phyloP scores from a whole-genome alignment of 2,797 vertebrate species.

The Anolis apletophallus region DNA sequence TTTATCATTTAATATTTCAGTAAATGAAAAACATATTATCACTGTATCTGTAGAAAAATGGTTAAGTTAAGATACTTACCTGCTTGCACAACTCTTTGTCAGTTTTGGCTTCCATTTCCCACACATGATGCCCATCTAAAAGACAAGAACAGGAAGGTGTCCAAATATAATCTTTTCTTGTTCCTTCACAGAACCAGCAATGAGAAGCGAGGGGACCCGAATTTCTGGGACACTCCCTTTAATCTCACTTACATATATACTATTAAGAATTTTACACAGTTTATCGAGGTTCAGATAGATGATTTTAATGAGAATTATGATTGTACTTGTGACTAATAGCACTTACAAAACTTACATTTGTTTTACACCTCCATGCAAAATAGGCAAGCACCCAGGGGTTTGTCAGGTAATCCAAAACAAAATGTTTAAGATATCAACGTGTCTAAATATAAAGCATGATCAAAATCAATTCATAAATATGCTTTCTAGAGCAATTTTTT shows the following conservation, averaged over 20 bases:
- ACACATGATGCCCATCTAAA: slow-evolving; percentile 96
- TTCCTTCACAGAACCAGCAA: slow-evolving; percentile 21
- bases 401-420: too few species aligned
- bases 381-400: too few species aligned
- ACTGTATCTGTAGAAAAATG: slow-evolving; percentile 40
- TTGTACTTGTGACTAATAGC: too few species aligned
- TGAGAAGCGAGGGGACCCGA: background rate
- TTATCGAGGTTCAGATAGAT: too few species aligned
- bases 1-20: background rate
- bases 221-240: background rate
- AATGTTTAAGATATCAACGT: too few species aligned
- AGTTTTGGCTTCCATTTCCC: slow-evolving; percentile 97
- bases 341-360: too few species aligned
- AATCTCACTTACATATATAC: background rate
- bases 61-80: slow-evolving; percentile 82
- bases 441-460: too few species aligned
- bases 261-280: too few species aligned
- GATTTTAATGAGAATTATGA: too few species aligned
- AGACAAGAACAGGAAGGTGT: slow-evolving; percentile 64
- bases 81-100: slow-evolving; percentile 94
- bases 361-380: too few species aligned
- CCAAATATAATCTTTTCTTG: slow-evolving; percentile 42
- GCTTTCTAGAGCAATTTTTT: too few species aligned
- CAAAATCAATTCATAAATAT: too few species aligned
- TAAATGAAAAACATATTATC: slow-evolving; percentile 33